These are phyloP conservation scores for Pedionomus torquatus DNA, from an alignment of 2,113 vertebrate genomes.

Conservation along the genomic window DNA sequence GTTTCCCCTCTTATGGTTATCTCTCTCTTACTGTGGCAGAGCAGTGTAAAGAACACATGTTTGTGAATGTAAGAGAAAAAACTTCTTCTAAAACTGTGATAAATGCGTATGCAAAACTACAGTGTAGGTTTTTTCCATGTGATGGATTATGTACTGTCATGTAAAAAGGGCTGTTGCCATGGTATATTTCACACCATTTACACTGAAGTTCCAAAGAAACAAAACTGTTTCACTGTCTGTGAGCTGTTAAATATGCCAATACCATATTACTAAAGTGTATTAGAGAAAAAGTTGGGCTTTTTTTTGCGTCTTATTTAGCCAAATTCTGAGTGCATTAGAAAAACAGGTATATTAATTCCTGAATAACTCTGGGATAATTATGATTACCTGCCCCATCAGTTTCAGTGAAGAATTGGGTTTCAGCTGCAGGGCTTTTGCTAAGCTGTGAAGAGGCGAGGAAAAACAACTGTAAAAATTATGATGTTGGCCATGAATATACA, in stretches of 20 bases:
- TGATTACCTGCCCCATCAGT: background rate
- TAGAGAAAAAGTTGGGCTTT: background rate
- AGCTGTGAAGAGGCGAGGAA: background rate
- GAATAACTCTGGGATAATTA: background rate
- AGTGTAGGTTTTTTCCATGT: background rate
- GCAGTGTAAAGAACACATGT: background rate
- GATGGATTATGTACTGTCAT: background rate
- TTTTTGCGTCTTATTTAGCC: background rate
- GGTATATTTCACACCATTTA: background rate
- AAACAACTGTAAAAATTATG: slow-evolving; percentile 6
- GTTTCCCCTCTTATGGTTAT: background rate
- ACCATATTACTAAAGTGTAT: background rate
- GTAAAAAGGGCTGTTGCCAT: background rate
- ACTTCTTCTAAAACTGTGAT: background rate
- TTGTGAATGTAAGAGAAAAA: background rate
- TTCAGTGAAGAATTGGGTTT: background rate
- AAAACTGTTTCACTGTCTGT: rapidly evolving
- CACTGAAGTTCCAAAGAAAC: background rate
- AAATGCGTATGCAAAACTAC: background rate
- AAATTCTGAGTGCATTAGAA: background rate
- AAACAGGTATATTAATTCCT: rapidly evolving
- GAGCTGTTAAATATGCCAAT: background rate
- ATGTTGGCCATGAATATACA: background rate
- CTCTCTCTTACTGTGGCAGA: background rate
- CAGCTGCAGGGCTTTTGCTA: background rate